Conservation (phyloP, 2,113 vertebrate genomes). For the Pipa parva region DNA sequence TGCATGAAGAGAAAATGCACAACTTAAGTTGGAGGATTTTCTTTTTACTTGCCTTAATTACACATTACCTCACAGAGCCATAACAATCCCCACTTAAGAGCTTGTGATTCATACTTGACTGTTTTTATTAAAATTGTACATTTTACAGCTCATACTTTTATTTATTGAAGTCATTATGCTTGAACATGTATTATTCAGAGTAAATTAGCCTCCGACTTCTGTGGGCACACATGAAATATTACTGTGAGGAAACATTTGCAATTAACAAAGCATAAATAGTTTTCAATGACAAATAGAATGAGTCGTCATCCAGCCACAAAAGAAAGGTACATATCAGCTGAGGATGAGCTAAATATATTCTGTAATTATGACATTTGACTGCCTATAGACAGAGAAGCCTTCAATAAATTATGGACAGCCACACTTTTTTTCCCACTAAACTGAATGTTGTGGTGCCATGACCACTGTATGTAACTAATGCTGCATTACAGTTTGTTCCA, state of each 20-base stretch:
- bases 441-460: too few relatives aligned
- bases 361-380: too few relatives aligned
- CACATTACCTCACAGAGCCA: constrained; percentile 2
- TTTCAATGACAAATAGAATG: too few relatives aligned
- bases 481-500: too few relatives aligned
- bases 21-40: constrained; percentile 4
- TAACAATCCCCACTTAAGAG: constrained; percentile 15
- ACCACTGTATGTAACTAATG: too few relatives aligned
- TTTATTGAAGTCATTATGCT: constrained; percentile 13
- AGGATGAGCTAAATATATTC: too few relatives aligned
- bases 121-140: constrained; percentile 4
- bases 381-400: too few relatives aligned
- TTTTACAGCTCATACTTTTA: constrained; percentile 3
- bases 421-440: too few relatives aligned
- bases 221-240: background rate
- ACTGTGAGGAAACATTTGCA: background rate
- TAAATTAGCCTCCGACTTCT: background rate
- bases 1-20: constrained; percentile 6
- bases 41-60: constrained; percentile 10
- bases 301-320: too few relatives aligned
- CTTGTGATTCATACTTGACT: background rate
- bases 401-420: too few relatives aligned
- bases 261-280: background rate
- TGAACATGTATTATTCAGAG: constrained; percentile 7
- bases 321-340: too few relatives aligned